These are phyloP conservation scores for Tympanuchus pallidicinctus DNA, from an alignment of 2,113 vertebrate species.

Conservation along the genomic window DNA sequence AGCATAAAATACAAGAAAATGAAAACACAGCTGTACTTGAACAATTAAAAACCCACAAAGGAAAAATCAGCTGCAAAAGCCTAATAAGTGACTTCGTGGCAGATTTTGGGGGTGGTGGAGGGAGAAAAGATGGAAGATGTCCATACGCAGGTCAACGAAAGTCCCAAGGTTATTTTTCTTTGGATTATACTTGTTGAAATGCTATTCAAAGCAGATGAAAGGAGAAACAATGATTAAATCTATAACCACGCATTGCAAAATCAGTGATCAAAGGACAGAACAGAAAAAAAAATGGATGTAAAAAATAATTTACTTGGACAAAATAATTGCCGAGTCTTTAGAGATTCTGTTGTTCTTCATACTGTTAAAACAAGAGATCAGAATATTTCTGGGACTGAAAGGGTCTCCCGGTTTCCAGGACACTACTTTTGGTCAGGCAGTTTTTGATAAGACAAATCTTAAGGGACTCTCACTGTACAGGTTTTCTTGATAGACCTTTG, in stretches of 20 bases:
- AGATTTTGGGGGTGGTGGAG: background rate
- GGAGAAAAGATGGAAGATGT: conserved; percentile 1
- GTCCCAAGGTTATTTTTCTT: conserved; percentile 12
- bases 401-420: background rate
- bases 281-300: background rate
- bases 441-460: background rate
- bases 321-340: background rate
- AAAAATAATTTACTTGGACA: conserved; percentile 11
- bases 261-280: conserved; percentile 8
- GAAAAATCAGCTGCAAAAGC: conserved; percentile 4
- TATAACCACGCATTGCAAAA: background rate
- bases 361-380: background rate
- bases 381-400: background rate
- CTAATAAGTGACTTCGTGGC: conserved; percentile 51
- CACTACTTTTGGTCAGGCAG: background rate
- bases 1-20: background rate
- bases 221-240: background rate
- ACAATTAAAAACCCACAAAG: conserved; percentile 56
- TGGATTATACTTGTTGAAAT: background rate
- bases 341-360: background rate
- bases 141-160: background rate
- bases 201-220: background rate
- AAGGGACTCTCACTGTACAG: background rate
- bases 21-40: conserved; percentile 64
- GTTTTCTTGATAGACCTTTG: background rate